Percentiles rank a stretch among this genome's conserved stretches.
phyloP scores from a whole-genome alignment of 2,797 vertebrate genomes.

The Nannoperca obscura region DNA sequence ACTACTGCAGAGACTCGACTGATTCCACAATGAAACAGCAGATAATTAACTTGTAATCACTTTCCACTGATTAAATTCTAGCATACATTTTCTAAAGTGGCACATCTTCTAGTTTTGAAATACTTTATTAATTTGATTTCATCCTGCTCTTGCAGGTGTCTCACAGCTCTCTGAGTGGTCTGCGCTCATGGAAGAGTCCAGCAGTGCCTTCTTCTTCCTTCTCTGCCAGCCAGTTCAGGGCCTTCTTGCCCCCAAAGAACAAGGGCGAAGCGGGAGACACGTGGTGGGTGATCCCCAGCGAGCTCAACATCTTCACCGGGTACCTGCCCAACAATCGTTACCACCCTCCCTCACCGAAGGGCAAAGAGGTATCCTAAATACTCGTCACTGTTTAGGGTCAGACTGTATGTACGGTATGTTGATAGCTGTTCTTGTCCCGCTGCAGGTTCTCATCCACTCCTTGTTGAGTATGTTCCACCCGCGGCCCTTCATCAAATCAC shows the following conservation, averaged over 20 bases:
- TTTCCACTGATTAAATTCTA: background rate
- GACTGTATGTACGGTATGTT: background rate
- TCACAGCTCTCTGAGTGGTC: constrained; percentile 90
- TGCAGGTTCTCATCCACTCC: constrained; percentile 91
- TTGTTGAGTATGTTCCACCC: constrained; percentile 97
- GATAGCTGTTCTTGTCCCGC: constrained; percentile 2
- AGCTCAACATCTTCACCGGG: constrained; percentile 95
- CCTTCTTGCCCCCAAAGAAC: constrained; percentile 92
- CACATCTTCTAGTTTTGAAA: background rate
- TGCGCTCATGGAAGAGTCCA: constrained; percentile 92
- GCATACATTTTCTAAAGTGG: background rate
- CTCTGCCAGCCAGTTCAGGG: constrained; percentile 90
- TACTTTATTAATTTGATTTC: background rate
- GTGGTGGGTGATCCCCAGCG: constrained; percentile 97
- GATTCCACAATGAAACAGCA: background rate
- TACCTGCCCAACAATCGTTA: constrained; percentile 97
- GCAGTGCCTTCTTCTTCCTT: constrained; percentile 83
- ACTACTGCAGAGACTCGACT: background rate
- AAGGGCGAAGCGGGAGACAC: constrained; percentile 89
- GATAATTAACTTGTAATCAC: background rate
- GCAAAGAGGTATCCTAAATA: constrained; percentile 91
- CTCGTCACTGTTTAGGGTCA: background rate
- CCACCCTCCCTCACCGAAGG: constrained; percentile 93
- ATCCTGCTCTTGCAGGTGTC: constrained; percentile 86
- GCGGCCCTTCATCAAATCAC: constrained; percentile 93